Percentiles rank a stretch among this genome's conserved stretches.
Conservation (phyloP, 2,888 invertebrate genomes). For the Bombylius discolor region DNA sequence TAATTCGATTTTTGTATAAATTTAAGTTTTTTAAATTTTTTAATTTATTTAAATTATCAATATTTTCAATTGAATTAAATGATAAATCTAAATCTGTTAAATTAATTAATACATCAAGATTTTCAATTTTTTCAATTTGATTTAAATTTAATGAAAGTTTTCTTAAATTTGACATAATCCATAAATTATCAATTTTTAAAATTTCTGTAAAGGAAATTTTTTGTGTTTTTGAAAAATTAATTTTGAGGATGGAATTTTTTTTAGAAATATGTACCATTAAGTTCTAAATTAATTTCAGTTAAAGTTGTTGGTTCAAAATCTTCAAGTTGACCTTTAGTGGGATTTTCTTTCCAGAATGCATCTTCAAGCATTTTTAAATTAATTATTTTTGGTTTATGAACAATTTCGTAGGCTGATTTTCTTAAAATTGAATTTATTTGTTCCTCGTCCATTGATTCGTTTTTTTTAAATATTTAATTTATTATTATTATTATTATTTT, state of each 20-base stretch:
- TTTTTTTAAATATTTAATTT: too few species aligned
- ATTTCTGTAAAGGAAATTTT: conserved; percentile 45
- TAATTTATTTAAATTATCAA: conserved; percentile 65
- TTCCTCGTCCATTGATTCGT: too few species aligned
- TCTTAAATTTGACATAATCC: conserved; percentile 64
- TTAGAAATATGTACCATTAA: too few species aligned
- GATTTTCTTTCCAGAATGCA: neutral
- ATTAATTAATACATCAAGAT: conserved; percentile 57
- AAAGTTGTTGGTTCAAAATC: neutral
- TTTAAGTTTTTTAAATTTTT: conserved; percentile 64
- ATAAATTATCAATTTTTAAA: conserved; percentile 73
- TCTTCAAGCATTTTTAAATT: neutral
- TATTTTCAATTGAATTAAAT: conserved; percentile 72
- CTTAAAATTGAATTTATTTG: too few species aligned
- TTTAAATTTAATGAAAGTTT: conserved; percentile 76
- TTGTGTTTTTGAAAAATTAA: too few species aligned
- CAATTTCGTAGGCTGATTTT: too few species aligned
- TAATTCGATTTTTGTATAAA: conserved; percentile 67
- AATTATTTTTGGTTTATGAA: neutral
- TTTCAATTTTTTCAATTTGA: conserved; percentile 76
- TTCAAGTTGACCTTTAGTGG: neutral
- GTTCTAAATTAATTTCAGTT: neutral
- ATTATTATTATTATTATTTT: too few species aligned
- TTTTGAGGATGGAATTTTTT: too few species aligned
- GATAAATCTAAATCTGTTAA: conserved; percentile 75